Evolutionary conservation across 2,888 invertebrate species (phyloP), one percentile per base, ranked within the genome.

Genomic region (Xylocampa areola): DNA sequence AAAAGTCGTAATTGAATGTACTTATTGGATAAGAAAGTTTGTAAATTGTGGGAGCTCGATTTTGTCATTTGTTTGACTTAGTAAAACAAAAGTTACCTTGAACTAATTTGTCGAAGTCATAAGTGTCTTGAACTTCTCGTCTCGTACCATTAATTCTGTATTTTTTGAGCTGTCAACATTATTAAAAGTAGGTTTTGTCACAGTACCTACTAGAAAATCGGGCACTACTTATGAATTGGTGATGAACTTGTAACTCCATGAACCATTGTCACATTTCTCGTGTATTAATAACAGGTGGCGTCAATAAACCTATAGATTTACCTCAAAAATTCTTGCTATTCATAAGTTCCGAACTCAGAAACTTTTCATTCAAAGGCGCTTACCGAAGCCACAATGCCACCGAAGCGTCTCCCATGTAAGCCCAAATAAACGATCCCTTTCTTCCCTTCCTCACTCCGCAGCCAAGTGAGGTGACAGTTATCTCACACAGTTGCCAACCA

Each of bases 381-480:
- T 43, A 27, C 10, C 16, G 6, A 48, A 52, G 48, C 57, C 54
- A 27, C 57, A 25, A 35, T 29, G 41, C 44, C 52, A 53, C 14
- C 8, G 37, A 43, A 63, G 27, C 41, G 43, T 61, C 61, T 35
- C 13, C 13, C 35, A 39, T 52, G 44, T 60, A 61, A 70, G 64
- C 64, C 52, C 35, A 52, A 70, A 73, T 62, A 68, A 62, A 75
- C 51, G 75, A 68, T 57, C 58, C 49, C 33, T 59, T 59, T 62
- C 51, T 73, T 64, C 43, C 35, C 33, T 39, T 36, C 23, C 51
- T 25, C 35, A 39, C 29, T 55, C 32, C 41, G 11, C 21, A 32
- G 25, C 7, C 14, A 13, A 49, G 41, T 33, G 50, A 73, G 72
- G 51, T 68, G 75, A 75, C 75, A 71, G 59, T 60, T 60, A 68